Conservation (phyloP, 2,888 invertebrate species). For the Lasioglossum calceatum region DNA sequence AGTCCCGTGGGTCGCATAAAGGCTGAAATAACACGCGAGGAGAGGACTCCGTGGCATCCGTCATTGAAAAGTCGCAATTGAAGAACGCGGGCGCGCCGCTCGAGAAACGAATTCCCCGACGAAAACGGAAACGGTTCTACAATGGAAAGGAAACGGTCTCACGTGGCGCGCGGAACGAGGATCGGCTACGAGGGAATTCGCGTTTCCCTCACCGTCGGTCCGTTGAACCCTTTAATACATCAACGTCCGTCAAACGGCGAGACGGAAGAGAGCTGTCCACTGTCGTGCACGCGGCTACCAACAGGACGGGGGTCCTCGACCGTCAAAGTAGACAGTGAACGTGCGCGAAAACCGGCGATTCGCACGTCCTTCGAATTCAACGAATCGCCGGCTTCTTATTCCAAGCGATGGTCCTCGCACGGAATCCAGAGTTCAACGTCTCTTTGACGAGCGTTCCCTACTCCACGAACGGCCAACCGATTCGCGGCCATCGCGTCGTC, state of each 20-base stretch:
- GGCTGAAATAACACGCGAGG: not conserved
- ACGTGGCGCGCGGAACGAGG: slow-evolving; percentile 8
- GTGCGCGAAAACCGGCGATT: slow-evolving; percentile 63
- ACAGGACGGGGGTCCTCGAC: slow-evolving; percentile 38
- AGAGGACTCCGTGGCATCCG: too few relatives aligned
- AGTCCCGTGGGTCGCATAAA: not conserved
- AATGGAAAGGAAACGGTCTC: slow-evolving; percentile 17
- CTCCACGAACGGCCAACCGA: slow-evolving; percentile 52
- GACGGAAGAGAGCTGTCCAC: slow-evolving; percentile 30
- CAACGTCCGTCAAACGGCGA: slow-evolving; percentile 32
- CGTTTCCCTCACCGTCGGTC: not conserved
- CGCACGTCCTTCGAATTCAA: slow-evolving; percentile 54
- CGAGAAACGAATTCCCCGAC: slow-evolving; percentile 14
- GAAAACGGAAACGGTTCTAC: slow-evolving; percentile 32
- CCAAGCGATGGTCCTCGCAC: slow-evolving; percentile 73
- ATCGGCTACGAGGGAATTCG: slow-evolving; percentile 6
- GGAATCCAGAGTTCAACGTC: slow-evolving; percentile 78
- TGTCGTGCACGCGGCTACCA: not conserved
- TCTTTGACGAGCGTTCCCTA: slow-evolving; percentile 75
- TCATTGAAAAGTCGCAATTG: not conserved
- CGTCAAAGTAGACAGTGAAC: slow-evolving; percentile 32
- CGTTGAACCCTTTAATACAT: slow-evolving; percentile 35
- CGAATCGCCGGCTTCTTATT: slow-evolving; percentile 71
- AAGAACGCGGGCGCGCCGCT: not conserved
- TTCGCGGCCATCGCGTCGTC: slow-evolving; percentile 39